Conservation (phyloP, 1,140 invertebrate species). For the Dreissena polymorpha region DNA sequence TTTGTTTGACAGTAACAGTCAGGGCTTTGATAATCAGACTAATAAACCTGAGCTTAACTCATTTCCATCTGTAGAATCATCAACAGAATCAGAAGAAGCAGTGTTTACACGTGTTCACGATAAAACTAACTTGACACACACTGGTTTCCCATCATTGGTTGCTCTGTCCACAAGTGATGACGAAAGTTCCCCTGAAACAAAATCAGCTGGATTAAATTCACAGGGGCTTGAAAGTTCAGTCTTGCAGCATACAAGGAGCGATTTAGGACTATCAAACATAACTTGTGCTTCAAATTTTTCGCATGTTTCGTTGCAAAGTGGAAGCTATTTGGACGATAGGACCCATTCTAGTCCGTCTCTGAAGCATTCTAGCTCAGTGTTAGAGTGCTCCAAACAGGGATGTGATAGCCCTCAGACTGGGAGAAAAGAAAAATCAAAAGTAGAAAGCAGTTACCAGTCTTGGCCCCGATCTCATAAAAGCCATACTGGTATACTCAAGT, state of each 20-base stretch:
- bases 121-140: conserved; percentile 65
- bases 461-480: conserved; percentile 69
- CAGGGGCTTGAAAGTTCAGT: conserved; percentile 29
- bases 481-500: conserved; percentile 71
- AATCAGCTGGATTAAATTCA: background rate
- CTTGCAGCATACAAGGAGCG: conserved; percentile 44
- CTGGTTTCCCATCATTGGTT: conserved; percentile 62
- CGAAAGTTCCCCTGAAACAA: conserved; percentile 55
- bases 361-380: conserved; percentile 47
- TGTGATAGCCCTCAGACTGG: conserved; percentile 37
- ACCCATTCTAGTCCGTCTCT: conserved; percentile 15
- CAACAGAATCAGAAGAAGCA: conserved; percentile 73
- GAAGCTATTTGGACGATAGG: conserved; percentile 33
- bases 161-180: conserved; percentile 65
- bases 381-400: conserved; percentile 52
- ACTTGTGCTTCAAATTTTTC: conserved; percentile 49
- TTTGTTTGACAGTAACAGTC: conserved; percentile 40
- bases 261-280: conserved; percentile 23
- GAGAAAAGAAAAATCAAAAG: background rate
- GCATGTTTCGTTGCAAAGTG: conserved; percentile 24
- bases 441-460: conserved; percentile 59
- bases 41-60: conserved; percentile 27
- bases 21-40: conserved; percentile 4
- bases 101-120: conserved; percentile 66
- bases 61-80: conserved; percentile 60